Percentiles rank a stretch among this genome's conserved stretches.
phyloP scores from a whole-genome alignment of 1,140 invertebrate genomes.

The Lucilia sericata region DNA sequence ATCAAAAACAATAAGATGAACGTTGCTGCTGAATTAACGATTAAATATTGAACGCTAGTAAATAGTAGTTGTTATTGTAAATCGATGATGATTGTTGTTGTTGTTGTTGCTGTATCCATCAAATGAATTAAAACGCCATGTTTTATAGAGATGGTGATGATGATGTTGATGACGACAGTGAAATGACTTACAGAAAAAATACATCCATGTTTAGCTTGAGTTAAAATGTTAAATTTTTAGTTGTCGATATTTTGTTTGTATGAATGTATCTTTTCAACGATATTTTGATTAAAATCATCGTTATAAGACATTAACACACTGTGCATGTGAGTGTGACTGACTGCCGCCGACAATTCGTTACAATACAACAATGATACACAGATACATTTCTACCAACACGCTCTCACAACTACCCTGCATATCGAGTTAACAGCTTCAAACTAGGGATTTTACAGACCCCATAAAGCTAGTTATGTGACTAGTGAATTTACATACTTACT shows the following conservation, averaged over 20 bases:
- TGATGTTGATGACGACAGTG: neutral
- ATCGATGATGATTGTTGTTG: neutral
- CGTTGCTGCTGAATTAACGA: neutral
- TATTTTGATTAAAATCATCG: constrained; percentile 33
- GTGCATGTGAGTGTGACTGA: neutral
- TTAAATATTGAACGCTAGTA: no score
- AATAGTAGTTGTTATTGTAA: no score
- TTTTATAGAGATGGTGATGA: neutral
- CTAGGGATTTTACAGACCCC: no score
- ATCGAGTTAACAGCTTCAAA: no score
- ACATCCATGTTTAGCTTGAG: neutral
- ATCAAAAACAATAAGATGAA: neutral
- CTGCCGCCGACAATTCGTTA: neutral
- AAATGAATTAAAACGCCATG: constrained; percentile 30
- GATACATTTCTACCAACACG: neutral
- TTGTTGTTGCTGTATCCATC: constrained; percentile 4
- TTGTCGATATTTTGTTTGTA: neutral
- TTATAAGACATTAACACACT: constrained; percentile 11
- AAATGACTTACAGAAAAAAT: neutral
- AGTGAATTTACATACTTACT: no score
- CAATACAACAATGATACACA: neutral
- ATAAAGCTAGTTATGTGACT: no score
- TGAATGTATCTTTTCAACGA: neutral
- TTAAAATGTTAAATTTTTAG: neutral
- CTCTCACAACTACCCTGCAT: neutral